Percentiles rank a stretch among this genome's conserved stretches.
Evolutionary conservation across 2,797 vertebrate species (phyloP).

Genomic region (Pseudochirops corinnae): DNA sequence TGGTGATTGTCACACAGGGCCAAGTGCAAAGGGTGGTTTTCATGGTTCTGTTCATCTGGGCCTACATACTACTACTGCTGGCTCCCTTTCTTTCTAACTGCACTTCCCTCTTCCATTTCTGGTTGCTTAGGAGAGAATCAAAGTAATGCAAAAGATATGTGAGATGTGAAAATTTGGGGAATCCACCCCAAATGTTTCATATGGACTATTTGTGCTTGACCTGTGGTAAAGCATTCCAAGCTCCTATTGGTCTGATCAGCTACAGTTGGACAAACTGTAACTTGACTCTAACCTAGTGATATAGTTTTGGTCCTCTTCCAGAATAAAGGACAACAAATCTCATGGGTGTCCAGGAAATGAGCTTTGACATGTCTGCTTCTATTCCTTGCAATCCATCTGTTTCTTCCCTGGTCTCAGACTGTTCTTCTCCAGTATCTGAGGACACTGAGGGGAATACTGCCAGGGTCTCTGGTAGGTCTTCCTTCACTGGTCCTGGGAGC

Average conservation of each 20-base stretch:
- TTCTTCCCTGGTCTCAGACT: neutral
- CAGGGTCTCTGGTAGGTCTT: neutral
- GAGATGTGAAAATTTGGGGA: too few species aligned
- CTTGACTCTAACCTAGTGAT: too few species aligned
- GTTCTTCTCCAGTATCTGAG: neutral
- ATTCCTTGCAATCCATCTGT: neutral
- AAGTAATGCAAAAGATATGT: too few species aligned
- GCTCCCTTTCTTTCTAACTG: too few species aligned
- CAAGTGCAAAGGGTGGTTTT: neutral
- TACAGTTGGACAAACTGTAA: too few species aligned
- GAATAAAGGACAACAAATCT: too few species aligned
- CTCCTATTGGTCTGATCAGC: too few species aligned
- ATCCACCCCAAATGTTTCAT: too few species aligned
- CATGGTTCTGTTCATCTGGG: neutral
- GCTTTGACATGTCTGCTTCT: neutral
- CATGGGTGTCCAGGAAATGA: neutral
- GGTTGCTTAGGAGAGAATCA: neutral
- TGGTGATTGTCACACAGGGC: neutral
- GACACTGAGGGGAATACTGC: neutral
- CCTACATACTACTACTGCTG: neutral
- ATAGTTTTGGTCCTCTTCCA: too few species aligned
- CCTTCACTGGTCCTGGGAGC: neutral
- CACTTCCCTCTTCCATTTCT: neutral
- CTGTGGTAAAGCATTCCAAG: too few species aligned
- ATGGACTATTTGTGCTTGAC: too few species aligned